Base-by-base conservation (phyloP, 2,797 vertebrate genomes). In the Thalassophryne amazonica region DNA sequence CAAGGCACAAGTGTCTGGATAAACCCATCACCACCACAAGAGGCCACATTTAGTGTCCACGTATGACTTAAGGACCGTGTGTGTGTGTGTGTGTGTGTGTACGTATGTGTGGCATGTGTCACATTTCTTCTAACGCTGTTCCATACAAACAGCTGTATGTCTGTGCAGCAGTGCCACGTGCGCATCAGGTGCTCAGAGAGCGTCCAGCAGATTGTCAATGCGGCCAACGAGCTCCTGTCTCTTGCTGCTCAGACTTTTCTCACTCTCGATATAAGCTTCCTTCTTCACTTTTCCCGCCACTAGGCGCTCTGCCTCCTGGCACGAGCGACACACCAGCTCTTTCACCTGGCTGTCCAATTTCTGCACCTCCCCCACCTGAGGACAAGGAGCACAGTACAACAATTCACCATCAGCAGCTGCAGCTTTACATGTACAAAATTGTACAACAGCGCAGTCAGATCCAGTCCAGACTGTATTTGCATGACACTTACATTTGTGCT, bases 201-300 rank as follows among this genome's bases (percentile, higher is more conserved):
- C 92, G 0, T 98, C 96, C 0, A 99, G 91, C 68, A 99, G 94
- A 85, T 93, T 94, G 88, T 99, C 97, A 0, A 99, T 94, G 81
- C 94, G 96, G 65, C 88, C 74, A 65, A 99, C 88, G 29, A 99
- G 88, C 84, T 99, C 97, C 67, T 96, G 96, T 24, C 95, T 93
- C 89, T 91, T 96, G 80, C 69, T 72, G 6, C 89, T 87, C 81
- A 96, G 91, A 32, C 83, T 87, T 88, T 95, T 98, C 81, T 99
- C 97, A 0, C 91, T 96, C 67, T 98, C 94, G 0, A 99, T 89
- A 86, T 99, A 99, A 0, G 93, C 91, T 64, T 99, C 96, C 81
- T 97, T 99, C 92, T 98, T 98, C 24, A 99, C 92, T 70, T 99
- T 99, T 11, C 96, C 95, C 0, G 94, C 94, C 32, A 99, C 97